Conservation (phyloP, 2,888 invertebrate species). For the Sericinus montela region DNA sequence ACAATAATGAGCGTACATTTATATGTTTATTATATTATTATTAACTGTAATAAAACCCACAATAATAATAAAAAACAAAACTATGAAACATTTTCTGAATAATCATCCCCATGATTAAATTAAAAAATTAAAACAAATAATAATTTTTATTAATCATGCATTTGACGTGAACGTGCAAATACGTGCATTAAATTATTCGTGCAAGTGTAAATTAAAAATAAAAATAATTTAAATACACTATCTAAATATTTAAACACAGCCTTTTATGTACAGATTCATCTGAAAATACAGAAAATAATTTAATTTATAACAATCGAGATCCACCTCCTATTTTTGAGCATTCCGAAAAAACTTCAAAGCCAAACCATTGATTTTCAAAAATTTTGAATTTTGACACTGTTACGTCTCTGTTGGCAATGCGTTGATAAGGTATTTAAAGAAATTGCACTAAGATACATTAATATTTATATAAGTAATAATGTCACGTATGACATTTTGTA, state of each 20-base stretch:
- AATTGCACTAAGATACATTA: neutral
- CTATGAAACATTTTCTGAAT: too few relatives aligned
- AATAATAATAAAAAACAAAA: too few relatives aligned
- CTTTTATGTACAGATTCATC: slow-evolving; percentile 10
- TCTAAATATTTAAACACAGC: neutral
- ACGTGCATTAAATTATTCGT: slow-evolving; percentile 25
- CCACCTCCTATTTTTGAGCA: slow-evolving; percentile 72
- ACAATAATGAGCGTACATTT: too few relatives aligned
- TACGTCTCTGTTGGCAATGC: slow-evolving; percentile 63
- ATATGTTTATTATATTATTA: too few relatives aligned
- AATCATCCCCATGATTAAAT: too few relatives aligned
- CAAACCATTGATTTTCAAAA: slow-evolving; percentile 46
- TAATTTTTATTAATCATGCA: slow-evolving; percentile 24
- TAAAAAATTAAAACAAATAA: neutral
- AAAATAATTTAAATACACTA: slow-evolving; percentile 1
- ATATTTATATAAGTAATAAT: neutral
- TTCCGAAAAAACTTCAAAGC: slow-evolving; percentile 57
- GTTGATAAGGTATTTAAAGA: slow-evolving; percentile 12
- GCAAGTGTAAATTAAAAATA: slow-evolving; percentile 18
- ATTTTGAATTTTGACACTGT: slow-evolving; percentile 72
- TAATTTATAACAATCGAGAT: slow-evolving; percentile 27
- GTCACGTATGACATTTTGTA: neutral
- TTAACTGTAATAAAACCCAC: too few relatives aligned
- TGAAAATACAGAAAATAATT: slow-evolving; percentile 10
- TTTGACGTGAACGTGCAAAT: slow-evolving; percentile 24